These are phyloP conservation scores for Abramis brama DNA, from an alignment of 2,113 vertebrate species.

Conservation along the genomic window DNA sequence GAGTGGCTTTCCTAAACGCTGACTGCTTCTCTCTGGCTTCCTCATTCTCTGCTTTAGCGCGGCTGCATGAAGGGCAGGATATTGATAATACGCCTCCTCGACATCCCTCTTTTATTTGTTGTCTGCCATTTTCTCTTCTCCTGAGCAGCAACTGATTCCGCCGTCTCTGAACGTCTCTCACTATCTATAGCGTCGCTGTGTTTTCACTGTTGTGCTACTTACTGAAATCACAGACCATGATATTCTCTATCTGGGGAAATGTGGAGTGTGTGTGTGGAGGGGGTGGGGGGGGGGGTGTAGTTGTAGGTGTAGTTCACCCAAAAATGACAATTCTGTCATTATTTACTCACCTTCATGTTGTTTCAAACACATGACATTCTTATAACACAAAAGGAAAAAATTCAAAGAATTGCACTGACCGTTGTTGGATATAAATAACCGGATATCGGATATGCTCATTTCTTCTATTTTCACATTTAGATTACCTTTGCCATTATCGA, in stretches of 20 bases:
- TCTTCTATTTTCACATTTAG: not conserved
- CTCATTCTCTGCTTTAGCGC: conserved; percentile 61
- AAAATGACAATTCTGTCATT: not conserved
- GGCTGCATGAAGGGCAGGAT: conserved; percentile 73
- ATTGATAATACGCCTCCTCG: conserved; percentile 59
- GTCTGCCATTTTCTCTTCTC: conserved; percentile 54
- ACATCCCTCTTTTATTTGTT: conserved; percentile 50
- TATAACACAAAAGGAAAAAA: not conserved
- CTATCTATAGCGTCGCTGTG: conserved; percentile 58
- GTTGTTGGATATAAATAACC: not conserved
- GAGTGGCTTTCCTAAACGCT: conserved; percentile 52
- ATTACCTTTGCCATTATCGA: not conserved
- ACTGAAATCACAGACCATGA: conserved; percentile 64
- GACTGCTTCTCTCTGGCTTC: conserved; percentile 57
- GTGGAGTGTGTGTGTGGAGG: not conserved
- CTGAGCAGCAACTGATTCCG: conserved; percentile 51
- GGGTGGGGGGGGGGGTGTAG: not conserved
- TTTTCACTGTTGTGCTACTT: conserved; percentile 62
- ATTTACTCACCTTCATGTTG: not conserved
- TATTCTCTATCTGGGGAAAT: conserved; percentile 59
- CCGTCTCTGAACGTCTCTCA: conserved; percentile 34
- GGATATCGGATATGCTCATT: not conserved
- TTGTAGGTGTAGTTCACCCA: conserved; percentile 1
- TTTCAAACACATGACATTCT: not conserved
- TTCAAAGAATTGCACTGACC: not conserved